A percentile compares a stretch with the other conserved stretches of the same genome.
These are phyloP conservation scores for Biston stratarius DNA, from an alignment of 2,888 invertebrate species.

Conservation along the genomic window DNA sequence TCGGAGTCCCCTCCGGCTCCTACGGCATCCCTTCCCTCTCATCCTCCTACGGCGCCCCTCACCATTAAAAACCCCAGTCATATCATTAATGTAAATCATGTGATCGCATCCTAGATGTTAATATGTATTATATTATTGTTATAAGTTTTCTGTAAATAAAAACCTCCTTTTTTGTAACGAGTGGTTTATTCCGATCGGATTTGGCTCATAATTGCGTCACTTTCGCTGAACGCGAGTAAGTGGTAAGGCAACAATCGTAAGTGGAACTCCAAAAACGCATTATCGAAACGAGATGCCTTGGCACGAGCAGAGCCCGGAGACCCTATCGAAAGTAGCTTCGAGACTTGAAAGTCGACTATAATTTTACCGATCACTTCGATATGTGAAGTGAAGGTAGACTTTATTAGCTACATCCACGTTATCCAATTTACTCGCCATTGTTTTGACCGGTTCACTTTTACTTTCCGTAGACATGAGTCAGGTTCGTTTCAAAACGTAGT, in stretches of 20 bases:
- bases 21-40: constrained; percentile 79
- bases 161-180: constrained; percentile 68
- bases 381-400: constrained; percentile 41
- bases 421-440: constrained; percentile 44
- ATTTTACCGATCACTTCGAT: constrained; percentile 51
- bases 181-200: constrained; percentile 37
- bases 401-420: constrained; percentile 27
- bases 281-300: constrained; percentile 45
- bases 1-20: constrained; percentile 79
- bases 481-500: constrained; percentile 41
- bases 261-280: constrained; percentile 53
- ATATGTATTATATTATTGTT: constrained; percentile 77
- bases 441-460: constrained; percentile 56
- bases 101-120: constrained; percentile 81
- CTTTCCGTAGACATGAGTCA: constrained; percentile 49
- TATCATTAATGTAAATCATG: constrained; percentile 79
- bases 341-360: constrained; percentile 60
- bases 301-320: constrained; percentile 26
- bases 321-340: constrained; percentile 30
- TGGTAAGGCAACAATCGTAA: constrained; percentile 51
- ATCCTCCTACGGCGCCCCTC: constrained; percentile 79
- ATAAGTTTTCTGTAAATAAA: constrained; percentile 86
- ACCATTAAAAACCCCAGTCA: constrained; percentile 76
- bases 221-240: constrained; percentile 42
- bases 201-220: constrained; percentile 44